Percentiles rank a stretch among this genome's conserved stretches.
These are phyloP conservation scores for Leptopilina drosophilae DNA, from an alignment of 2,888 invertebrate genomes.

Conservation along the genomic window DNA sequence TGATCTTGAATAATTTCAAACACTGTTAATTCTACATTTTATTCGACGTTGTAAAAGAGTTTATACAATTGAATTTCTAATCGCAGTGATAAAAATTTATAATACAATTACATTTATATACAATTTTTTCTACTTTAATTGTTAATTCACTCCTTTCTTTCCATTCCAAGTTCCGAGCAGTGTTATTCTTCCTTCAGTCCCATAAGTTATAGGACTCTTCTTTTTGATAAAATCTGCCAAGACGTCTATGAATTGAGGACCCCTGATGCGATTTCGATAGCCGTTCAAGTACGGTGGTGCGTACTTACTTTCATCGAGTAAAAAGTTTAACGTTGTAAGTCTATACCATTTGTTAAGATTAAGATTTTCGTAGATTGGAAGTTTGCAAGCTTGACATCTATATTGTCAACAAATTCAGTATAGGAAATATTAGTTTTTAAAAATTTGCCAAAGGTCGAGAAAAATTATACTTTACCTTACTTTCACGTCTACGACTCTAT, in stretches of 20 bases:
- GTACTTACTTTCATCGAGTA: not conserved
- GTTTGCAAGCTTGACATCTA: not conserved
- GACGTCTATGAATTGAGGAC: not conserved
- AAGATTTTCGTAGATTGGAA: not conserved
- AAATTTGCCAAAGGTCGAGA: too few relatives aligned
- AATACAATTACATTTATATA: too few relatives aligned
- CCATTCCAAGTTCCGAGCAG: conserved; percentile 9
- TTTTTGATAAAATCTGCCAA: not conserved
- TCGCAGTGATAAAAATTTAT: too few relatives aligned
- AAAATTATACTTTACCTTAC: conserved; percentile 59
- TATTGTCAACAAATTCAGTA: too few relatives aligned
- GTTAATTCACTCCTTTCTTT: not conserved
- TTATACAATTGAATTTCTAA: too few relatives aligned
- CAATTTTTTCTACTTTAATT: too few relatives aligned
- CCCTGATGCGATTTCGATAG: not conserved
- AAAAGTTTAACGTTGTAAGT: not conserved
- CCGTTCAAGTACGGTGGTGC: not conserved
- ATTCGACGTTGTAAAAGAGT: too few relatives aligned
- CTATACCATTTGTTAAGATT: not conserved
- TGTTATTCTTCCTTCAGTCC: not conserved
- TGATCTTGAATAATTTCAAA: too few relatives aligned
- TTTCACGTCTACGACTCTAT: conserved; percentile 60
- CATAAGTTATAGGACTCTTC: not conserved
- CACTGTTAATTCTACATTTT: too few relatives aligned
- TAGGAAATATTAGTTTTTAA: too few relatives aligned